Conservation (phyloP, 1,140 invertebrate genomes). For the silkworm (Bombyx mori) region DNA sequence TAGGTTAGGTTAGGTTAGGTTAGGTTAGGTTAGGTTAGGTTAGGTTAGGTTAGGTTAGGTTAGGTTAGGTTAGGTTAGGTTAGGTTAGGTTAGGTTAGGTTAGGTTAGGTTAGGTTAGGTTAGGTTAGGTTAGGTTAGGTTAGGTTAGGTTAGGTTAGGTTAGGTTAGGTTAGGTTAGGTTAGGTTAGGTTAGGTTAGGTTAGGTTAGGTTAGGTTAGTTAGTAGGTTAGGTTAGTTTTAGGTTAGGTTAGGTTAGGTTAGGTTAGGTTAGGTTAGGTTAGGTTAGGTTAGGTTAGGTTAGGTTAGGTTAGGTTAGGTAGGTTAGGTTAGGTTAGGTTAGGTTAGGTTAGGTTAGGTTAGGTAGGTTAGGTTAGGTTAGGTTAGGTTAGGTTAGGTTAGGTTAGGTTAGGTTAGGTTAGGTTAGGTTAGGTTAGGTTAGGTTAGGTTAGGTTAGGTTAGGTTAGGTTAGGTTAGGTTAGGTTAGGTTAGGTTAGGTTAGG, state of each 20-base stretch:
- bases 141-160: constrained; percentile 34
- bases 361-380: too few species aligned
- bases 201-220: constrained; percentile 27
- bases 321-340: background rate
- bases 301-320: constrained; percentile 28
- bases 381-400: background rate
- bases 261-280: constrained; percentile 21
- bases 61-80: constrained; percentile 47
- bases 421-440: constrained; percentile 44
- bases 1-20: constrained; percentile 34
- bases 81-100: constrained; percentile 37
- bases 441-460: too few species aligned
- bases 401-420: constrained; percentile 18
- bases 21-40: constrained; percentile 36
- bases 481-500: constrained; percentile 21
- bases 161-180: constrained; percentile 15
- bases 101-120: too few species aligned
- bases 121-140: constrained; percentile 34
- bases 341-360: constrained; percentile 14
- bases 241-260: constrained; percentile 20
- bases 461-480: constrained; percentile 29
- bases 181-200: constrained; percentile 18
- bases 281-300: constrained; percentile 19
- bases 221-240: constrained; percentile 23
- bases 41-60: constrained; percentile 37